Evolutionary conservation across 2,888 invertebrate genomes (phyloP).

Genomic region (Epinotia nisella): DNA sequence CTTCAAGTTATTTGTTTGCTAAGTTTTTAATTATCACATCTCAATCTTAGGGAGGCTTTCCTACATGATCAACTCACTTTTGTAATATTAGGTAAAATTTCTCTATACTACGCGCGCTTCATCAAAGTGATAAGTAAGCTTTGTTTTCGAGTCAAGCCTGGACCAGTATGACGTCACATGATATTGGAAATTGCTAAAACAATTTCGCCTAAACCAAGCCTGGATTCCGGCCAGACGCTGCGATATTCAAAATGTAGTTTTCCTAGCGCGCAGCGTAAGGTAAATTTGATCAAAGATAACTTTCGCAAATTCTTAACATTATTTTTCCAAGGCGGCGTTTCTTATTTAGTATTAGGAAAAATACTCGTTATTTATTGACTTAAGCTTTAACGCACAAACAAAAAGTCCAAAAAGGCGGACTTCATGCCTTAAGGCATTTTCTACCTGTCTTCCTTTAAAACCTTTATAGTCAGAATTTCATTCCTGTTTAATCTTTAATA

Average conservation of each 20-base stretch:
- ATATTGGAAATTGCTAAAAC: constrained; percentile 31
- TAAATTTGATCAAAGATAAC: constrained; percentile 29
- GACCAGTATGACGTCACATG: constrained; percentile 26
- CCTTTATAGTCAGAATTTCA: too few species aligned
- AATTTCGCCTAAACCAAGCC: constrained; percentile 26
- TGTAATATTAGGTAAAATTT: neutral
- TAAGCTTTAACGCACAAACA: too few species aligned
- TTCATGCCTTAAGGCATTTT: too few species aligned
- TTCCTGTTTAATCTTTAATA: too few species aligned
- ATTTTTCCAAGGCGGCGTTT: neutral
- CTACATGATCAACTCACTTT: neutral
- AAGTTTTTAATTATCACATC: too few species aligned
- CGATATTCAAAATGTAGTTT: constrained; percentile 30
- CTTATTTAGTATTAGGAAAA: too few species aligned
- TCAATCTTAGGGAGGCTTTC: too few species aligned
- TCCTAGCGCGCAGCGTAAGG: constrained; percentile 21
- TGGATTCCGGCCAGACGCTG: constrained; percentile 27
- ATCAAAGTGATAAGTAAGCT: constrained; percentile 19
- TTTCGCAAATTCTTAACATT: constrained; percentile 13
- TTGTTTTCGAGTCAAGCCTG: constrained; percentile 19
- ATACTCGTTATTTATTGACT: too few species aligned
- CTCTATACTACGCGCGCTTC: neutral
- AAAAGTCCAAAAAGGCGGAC: too few species aligned
- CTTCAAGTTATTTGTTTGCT: too few species aligned
- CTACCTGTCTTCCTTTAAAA: too few species aligned